Evolutionary conservation across 2,113 vertebrate genomes (phyloP).

Genomic region (Gallinago undulata): DNA sequence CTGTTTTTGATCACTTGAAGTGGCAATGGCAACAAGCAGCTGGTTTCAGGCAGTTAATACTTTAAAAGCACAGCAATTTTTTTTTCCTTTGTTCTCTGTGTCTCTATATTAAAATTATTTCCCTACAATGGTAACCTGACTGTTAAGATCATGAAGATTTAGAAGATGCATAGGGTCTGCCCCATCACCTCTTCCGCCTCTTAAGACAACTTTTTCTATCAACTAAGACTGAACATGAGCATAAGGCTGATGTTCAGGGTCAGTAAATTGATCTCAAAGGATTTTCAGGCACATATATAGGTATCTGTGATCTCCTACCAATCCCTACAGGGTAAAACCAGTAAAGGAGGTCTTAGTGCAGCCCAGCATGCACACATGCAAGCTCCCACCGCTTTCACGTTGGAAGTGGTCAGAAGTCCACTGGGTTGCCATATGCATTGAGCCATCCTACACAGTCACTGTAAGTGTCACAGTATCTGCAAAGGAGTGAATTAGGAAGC

Average conservation of each 20-base stretch:
- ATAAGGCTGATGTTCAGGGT: not conserved
- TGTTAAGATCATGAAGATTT: not conserved
- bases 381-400: not conserved
- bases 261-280: not conserved
- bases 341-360: not conserved
- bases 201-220: not conserved
- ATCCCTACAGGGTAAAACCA: not conserved
- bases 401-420: not conserved
- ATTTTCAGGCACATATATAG: not conserved
- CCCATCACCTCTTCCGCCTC: not conserved
- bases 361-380: not conserved
- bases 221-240: not conserved
- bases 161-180: not conserved
- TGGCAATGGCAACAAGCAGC: not conserved
- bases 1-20: accelerated
- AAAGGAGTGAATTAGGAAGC: not conserved
- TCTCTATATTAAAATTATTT: not conserved
- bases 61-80: not conserved
- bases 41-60: not conserved
- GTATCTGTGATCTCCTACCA: not conserved
- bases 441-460: not conserved
- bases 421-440: not conserved
- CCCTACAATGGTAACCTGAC: not conserved
- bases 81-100: not conserved
- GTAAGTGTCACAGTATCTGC: not conserved